Conservation (phyloP, 2,113 vertebrate genomes). For the Benitochromis conjunctus region DNA sequence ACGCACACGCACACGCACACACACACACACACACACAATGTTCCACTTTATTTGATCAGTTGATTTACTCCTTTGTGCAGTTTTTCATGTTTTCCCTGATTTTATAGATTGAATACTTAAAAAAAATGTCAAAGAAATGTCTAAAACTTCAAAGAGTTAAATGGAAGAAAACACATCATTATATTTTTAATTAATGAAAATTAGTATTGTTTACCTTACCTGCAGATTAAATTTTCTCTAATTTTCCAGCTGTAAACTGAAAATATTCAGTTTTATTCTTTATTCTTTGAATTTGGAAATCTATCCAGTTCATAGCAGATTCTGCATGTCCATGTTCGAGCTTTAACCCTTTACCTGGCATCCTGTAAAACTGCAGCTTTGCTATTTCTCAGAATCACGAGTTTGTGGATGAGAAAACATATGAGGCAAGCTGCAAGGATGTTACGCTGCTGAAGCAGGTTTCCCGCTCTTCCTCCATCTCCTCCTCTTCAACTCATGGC, state of each 20-base stretch:
- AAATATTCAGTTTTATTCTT: not conserved
- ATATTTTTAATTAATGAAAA: not conserved
- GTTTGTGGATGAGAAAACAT: conserved; percentile 91
- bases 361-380: not conserved
- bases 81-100: not conserved
- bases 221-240: not conserved
- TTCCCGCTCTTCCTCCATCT: conserved; percentile 83
- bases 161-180: not conserved
- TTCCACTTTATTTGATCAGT: not conserved
- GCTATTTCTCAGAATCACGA: conserved; percentile 80
- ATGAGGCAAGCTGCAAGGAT: conserved; percentile 85
- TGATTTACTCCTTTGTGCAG: not conserved
- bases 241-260: not conserved
- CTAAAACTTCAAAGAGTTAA: not conserved
- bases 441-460: conserved; percentile 79
- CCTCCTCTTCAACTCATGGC: conserved; percentile 77
- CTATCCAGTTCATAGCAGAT: not conserved
- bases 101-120: not conserved
- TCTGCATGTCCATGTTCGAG: not conserved
- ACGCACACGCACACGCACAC: not conserved
- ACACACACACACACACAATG: not conserved
- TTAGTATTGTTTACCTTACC: not conserved
- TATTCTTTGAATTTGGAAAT: not conserved
- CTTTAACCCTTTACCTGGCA: not conserved
- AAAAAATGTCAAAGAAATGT: not conserved